These are phyloP conservation scores for Herpailurus yagouaroundi DNA, from an alignment of 2,113 vertebrate genomes.

Conservation along the genomic window DNA sequence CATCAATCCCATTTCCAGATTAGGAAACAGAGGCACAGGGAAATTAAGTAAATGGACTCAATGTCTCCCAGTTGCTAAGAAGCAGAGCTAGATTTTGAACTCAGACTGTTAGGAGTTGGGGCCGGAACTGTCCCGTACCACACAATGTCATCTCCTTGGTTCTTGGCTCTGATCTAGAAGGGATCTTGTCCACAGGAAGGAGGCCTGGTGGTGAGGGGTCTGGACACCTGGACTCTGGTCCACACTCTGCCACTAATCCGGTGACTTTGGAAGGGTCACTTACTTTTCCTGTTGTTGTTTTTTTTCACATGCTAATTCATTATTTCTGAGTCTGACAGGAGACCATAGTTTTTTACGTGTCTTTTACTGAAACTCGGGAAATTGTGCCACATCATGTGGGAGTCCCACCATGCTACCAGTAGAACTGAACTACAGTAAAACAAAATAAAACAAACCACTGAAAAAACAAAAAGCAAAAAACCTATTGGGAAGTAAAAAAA, in stretches of 20 bases:
- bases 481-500: background rate
- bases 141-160: accelerated
- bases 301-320: background rate
- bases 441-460: background rate
- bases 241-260: background rate
- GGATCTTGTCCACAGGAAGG: background rate
- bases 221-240: background rate
- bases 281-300: background rate
- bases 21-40: background rate
- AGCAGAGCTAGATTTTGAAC: background rate
- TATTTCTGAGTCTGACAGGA: background rate
- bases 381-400: background rate
- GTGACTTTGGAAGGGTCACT: background rate
- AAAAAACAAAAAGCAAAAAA: background rate
- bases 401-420: background rate
- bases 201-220: background rate
- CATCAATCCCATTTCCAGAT: background rate
- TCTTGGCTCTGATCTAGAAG: background rate
- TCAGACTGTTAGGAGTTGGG: no score
- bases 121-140: background rate
- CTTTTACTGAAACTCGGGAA: background rate
- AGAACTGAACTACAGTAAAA: background rate
- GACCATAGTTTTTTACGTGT: background rate
- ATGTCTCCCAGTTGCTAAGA: background rate
- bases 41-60: background rate